phyloP scores from a whole-genome alignment of 1,140 invertebrate species.

The Zophobas atratus region DNA sequence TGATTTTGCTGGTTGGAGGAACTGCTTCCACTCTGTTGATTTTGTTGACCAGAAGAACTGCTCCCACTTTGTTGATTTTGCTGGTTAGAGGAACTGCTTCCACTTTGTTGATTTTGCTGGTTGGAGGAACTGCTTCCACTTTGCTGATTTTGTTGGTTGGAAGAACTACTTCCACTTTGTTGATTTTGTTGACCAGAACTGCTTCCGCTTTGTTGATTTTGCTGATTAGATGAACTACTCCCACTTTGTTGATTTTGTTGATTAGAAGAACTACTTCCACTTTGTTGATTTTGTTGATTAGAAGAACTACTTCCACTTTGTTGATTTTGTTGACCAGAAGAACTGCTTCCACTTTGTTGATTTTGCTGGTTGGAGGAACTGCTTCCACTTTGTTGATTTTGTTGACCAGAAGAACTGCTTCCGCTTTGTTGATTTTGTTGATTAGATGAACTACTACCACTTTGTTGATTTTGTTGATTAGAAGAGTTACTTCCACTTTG shows the following conservation, averaged over 20 bases:
- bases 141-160: constrained; percentile 47
- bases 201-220: not conserved
- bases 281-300: constrained; percentile 12
- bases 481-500: constrained; percentile 26
- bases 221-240: constrained; percentile 35
- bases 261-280: constrained; percentile 1
- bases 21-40: constrained; percentile 44
- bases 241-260: constrained; percentile 38
- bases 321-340: constrained; percentile 26
- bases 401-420: constrained; percentile 45
- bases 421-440: not conserved
- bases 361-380: not conserved
- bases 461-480: constrained; percentile 31
- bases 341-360: constrained; percentile 20
- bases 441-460: constrained; percentile 44
- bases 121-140: constrained; percentile 43
- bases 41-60: constrained; percentile 43
- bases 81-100: constrained; percentile 20
- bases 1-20: constrained; percentile 24
- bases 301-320: constrained; percentile 12
- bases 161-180: constrained; percentile 24
- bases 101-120: constrained; percentile 32
- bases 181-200: constrained; percentile 47
- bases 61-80: constrained; percentile 26
- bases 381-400: constrained; percentile 8